These are phyloP conservation scores for Lamellibrachia columna DNA, from an alignment of 2,888 invertebrate genomes.

Conservation along the genomic window DNA sequence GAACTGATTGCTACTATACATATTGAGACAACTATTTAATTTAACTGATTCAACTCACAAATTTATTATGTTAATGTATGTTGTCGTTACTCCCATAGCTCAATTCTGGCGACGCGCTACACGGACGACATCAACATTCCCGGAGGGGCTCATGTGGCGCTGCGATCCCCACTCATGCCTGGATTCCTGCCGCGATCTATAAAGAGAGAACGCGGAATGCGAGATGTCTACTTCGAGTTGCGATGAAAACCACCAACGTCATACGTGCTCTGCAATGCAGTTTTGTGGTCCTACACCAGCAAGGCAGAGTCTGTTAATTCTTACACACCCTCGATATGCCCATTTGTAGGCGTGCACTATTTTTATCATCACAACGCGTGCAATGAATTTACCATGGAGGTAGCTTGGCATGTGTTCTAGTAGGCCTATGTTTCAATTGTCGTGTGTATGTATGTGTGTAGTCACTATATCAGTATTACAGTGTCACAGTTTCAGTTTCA, in stretches of 20 bases:
- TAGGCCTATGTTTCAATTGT: background rate
- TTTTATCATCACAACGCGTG: background rate
- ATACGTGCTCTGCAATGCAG: background rate
- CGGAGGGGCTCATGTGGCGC: slow-evolving; percentile 48
- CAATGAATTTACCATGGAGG: background rate
- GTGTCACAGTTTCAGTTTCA: background rate
- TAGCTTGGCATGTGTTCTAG: background rate
- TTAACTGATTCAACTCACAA: background rate
- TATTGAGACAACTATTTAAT: background rate
- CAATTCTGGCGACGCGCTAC: slow-evolving; percentile 57
- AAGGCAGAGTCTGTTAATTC: background rate
- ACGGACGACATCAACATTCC: slow-evolving; percentile 56
- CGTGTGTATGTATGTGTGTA: background rate
- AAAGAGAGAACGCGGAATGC: slow-evolving; percentile 53
- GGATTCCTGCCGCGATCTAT: slow-evolving; percentile 43
- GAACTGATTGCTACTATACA: background rate
- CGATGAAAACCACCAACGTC: slow-evolving; percentile 38
- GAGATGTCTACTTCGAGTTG: slow-evolving; percentile 60
- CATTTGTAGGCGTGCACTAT: background rate
- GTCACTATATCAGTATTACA: background rate
- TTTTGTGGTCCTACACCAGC: background rate
- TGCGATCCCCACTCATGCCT: slow-evolving; percentile 48
- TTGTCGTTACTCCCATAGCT: slow-evolving; percentile 44
- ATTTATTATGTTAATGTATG: slow-evolving; percentile 24
- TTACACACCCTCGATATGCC: background rate